Evolutionary conservation across 2,113 vertebrate genomes (phyloP).

Genomic region (Saguinus imperator): DNA sequence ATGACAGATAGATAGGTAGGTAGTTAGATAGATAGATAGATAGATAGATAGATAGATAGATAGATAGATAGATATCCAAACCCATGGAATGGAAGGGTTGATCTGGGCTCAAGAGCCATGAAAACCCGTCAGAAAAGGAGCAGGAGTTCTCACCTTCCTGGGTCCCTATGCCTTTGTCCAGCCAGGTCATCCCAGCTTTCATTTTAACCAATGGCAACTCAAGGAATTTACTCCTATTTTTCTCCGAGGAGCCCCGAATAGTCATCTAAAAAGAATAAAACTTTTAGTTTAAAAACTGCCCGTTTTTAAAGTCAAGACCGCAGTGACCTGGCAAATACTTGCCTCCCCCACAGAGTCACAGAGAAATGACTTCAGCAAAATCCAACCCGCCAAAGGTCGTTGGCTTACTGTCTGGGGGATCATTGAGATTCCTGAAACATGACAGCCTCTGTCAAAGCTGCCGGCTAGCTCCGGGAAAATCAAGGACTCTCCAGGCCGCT

Average conservation of each 20-base stretch:
- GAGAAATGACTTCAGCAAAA: neutral
- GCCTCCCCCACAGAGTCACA: neutral
- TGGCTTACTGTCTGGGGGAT: neutral
- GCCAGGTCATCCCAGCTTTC: neutral
- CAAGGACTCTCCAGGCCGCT: neutral
- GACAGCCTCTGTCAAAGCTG: neutral
- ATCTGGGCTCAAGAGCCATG: neutral
- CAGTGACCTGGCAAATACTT: neutral
- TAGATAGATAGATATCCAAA: neutral
- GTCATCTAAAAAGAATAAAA: neutral
- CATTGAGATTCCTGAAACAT: neutral
- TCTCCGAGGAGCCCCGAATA: neutral
- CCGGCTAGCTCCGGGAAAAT: fast-evolving
- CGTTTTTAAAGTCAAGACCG: neutral
- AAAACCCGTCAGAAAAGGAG: neutral
- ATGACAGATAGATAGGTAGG: too few species aligned
- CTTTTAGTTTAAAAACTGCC: neutral
- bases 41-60: too few species aligned
- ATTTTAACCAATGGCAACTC: neutral
- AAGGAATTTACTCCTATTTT: neutral
- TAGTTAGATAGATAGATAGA: too few species aligned
- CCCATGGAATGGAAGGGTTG: neutral
- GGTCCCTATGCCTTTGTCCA: neutral
- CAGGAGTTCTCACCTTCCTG: neutral
- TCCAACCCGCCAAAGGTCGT: neutral